Conservation (phyloP, 2,888 invertebrate species). For the Polydrusus pterygomalis region DNA sequence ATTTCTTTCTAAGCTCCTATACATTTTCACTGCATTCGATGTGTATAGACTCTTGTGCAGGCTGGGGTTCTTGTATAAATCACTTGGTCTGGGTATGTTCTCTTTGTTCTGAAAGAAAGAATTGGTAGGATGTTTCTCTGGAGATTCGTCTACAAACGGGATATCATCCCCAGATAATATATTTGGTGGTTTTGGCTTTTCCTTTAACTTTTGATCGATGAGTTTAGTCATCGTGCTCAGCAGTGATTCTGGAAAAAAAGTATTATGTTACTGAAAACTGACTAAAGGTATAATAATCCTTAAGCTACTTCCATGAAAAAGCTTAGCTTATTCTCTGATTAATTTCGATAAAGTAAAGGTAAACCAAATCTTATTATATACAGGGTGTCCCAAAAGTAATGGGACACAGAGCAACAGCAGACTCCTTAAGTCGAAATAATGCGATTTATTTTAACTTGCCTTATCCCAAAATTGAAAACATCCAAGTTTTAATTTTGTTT, state of each 20-base stretch:
- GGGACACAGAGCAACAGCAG: too few species aligned
- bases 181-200: conserved; percentile 72
- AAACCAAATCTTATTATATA: too few species aligned
- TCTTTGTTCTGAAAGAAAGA: conserved; percentile 66
- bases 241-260: conserved; percentile 45
- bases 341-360: too few species aligned
- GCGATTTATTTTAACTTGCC: too few species aligned
- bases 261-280: background rate
- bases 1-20: conserved; percentile 45
- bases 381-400: too few species aligned
- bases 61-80: conserved; percentile 74
- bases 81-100: conserved; percentile 64
- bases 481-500: too few species aligned
- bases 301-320: too few species aligned
- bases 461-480: too few species aligned
- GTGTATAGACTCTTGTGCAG: conserved; percentile 70
- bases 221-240: conserved; percentile 86
- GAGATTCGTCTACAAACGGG: conserved; percentile 79
- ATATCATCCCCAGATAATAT: conserved; percentile 76
- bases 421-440: too few species aligned
- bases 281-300: background rate
- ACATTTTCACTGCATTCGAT: conserved; percentile 31
- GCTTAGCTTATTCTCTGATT: too few species aligned
- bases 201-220: conserved; percentile 83
- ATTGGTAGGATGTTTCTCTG: conserved; percentile 71